Evolutionary conservation across 2,888 invertebrate genomes (phyloP).

Genomic region (Gibbula magus): DNA sequence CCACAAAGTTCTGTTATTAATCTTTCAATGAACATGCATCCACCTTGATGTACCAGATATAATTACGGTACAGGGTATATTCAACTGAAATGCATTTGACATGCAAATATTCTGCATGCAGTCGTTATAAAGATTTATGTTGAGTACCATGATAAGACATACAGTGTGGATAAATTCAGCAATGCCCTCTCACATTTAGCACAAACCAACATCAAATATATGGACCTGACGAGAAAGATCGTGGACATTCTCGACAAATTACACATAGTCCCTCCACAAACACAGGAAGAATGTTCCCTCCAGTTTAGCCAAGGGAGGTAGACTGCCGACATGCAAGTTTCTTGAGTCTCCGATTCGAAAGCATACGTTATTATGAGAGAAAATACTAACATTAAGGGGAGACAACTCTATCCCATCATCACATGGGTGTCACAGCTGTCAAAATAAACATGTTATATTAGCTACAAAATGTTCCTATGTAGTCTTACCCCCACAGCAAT

Average conservation of each 20-base stretch:
- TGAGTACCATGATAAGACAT: no score
- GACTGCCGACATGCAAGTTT: neutral
- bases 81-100: no score
- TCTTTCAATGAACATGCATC: no score
- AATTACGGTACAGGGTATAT: no score
- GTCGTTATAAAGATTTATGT: no score
- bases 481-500: no score
- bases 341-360: neutral
- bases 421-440: neutral
- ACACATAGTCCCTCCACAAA: neutral
- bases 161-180: no score
- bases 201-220: neutral
- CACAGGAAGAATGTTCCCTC: neutral
- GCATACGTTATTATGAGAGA: slow-evolving; percentile 5
- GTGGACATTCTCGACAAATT: neutral
- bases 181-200: neutral
- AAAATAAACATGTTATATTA: neutral
- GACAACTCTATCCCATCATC: neutral
- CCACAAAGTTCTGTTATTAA: no score
- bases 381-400: slow-evolving; percentile 7
- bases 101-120: no score
- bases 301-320: neutral
- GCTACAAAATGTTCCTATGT: neutral
- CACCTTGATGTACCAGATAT: no score
- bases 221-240: neutral